Conservation (phyloP, 2,797 vertebrate genomes). For the Antrozous pallidus region DNA sequence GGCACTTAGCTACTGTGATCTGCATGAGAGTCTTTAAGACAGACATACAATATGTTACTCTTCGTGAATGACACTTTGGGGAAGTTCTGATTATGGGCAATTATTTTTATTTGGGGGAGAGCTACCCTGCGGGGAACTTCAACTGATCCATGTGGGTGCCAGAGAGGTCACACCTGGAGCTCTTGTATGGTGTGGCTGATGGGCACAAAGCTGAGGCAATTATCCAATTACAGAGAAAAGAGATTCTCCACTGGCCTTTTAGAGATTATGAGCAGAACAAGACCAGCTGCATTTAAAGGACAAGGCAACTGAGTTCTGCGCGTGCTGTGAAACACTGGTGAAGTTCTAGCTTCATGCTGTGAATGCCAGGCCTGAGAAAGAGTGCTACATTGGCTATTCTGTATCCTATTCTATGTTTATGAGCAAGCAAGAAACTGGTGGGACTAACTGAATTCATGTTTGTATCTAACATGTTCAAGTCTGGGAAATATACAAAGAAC, state of each 20-base stretch:
- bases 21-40: not conserved
- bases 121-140: not conserved
- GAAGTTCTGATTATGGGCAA: not conserved
- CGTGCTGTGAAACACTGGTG: not conserved
- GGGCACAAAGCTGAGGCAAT: not conserved
- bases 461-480: not conserved
- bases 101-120: not conserved
- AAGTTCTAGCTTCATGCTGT: not conserved
- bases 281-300: not conserved
- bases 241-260: not conserved
- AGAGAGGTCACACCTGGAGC: not conserved
- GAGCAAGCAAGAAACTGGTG: not conserved
- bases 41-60: not conserved
- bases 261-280: not conserved
- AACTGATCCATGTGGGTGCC: rapidly evolving
- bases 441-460: not conserved
- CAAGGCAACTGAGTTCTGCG: not conserved
- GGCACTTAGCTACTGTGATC: not conserved
- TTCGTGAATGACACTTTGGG: not conserved
- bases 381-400: not conserved
- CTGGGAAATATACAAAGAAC: not conserved
- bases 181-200: not conserved
- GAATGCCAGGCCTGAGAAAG: not conserved
- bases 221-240: not conserved
- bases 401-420: not conserved